Base-by-base conservation (phyloP, 2,113 vertebrate species). In the Irena cyanogastra region DNA sequence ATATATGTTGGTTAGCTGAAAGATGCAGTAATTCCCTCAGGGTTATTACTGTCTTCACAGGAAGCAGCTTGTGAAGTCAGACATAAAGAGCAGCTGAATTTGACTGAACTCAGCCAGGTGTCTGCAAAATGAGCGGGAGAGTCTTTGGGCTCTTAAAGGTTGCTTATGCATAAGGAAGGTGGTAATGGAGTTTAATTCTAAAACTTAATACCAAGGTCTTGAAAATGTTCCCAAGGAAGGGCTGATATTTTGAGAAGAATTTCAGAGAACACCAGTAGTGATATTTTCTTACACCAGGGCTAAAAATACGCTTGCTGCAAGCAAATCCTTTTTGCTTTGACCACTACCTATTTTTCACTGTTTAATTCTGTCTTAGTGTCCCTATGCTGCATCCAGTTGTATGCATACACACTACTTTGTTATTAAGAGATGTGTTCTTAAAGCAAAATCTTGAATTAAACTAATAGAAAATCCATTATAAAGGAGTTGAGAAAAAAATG, bases 191-290 rank as follows among this genome's bases (percentile, higher is more conserved):
- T 94, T 93, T 53, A 72, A 90, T 85, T 77, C 77, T 74, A 66
- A 92, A 86, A 90, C 95, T 63, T 88, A 88, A 88, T 94, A 74
- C 42, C 30, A 37, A 64, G 37, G 30, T 72, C 87, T 92, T 91
- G 61, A 68, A 87, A 89, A 61, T 69, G 37, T 94, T 87, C 74
- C 72, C 57, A 92, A 74, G 71, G 42, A 95, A 86, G 44, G 60
- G 49, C 26, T 96, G 85, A 52, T 95, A 84, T 84, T 91, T 96
- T 92, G 68, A 52, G 56, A 93, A 78, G 59, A 75, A 47, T 87
- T 84, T 77, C 41, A 54, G 80, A 83, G 56, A 88, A 47, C 33
- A 53, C 50, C 22, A 50, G 5, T 42, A 83, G 41, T 82, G 86
- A 13, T 78, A 85, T 53, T 89, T 87, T 81, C 71, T 75, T 83